Evolutionary conservation across 2,113 vertebrate genomes (phyloP), one percentile per base, ranked within the genome.

Genomic region (Pedetes capensis): DNA sequence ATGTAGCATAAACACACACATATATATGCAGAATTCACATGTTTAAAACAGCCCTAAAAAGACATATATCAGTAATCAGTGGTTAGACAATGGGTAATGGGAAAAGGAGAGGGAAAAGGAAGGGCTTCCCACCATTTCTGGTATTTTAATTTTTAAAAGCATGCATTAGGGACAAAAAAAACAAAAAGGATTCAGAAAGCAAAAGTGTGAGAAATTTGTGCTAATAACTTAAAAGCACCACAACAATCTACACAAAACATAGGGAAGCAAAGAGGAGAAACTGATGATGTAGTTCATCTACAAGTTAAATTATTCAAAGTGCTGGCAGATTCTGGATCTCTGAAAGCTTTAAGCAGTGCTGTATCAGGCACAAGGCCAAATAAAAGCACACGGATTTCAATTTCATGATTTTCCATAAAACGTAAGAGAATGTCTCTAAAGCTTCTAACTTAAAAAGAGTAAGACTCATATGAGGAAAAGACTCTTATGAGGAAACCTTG

Each of bases 361-460:
- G 25, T 14, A 55, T 78, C 44, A 89, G 5, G 12, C 37, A 79
- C 27, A 57, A 13, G 74, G 27, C 16, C 71, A 95, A 85, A 84
- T 20, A 79, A 72, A 85, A 72, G 37, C 23, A 61, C 18, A 76
- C 29, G 51, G 69, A 89, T 88, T 78, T 83, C 34, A 87, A 39
- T 59, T 92, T 87, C 42, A 74, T 51, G 23, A 37, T 69, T 78
- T 76, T 76, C 51, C 78, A 88, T 29, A 82, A 88, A 92, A 83
- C 32, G 13, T 81, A 53, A 53, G 18, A 84, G 44, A 89, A 34
- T n/a, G 39, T 47, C 51, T 5, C 42, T 76, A 83, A 76, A 20
- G 42, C 27, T 88, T 75, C 49, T 88, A 44, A 87, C 3, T 76
- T 18, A 64, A 89, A 89, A 79, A n/a, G n/a, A n/a, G n/a, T n/a